Evolutionary conservation across 2,888 invertebrate species (phyloP), one percentile per base, ranked within the genome.

Genomic region (Himalopsyche tibetana): DNA sequence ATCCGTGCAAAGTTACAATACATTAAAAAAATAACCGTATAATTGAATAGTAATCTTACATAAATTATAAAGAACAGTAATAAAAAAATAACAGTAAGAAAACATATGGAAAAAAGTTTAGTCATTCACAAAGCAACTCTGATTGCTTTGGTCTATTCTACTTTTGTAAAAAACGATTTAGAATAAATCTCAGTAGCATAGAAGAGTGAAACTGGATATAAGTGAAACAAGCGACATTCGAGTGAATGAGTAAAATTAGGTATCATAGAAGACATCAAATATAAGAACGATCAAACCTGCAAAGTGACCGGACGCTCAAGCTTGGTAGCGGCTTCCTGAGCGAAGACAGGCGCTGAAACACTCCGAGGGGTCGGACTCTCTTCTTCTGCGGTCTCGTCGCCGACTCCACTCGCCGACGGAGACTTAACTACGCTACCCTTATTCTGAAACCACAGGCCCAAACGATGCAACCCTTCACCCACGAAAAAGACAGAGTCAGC

Each of bases 401-500:
- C 80, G 12, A 82, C 87, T n/a, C 85, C 88, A 28, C 40, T 84
- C 79, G 83, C 87, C 81, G 42, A 82, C 63, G 87, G 85, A 12
- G 87, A 87, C 82, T 88, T 88, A 84, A 85, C 85, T 88, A 88
- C 84, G 88, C 80, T 88, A 88, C 87, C 88, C 83, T 88, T 88
- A 88, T 88, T 88, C 88, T 88, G 88, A 88, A 88, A 88, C 87
- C 88, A 88, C 69, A 86, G 83, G 74, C 86, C 86, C 86, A 45
- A 63, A 45, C 28, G 28, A 80, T 85, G 63, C 45, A 84, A 84
- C 85, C 87, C 87, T 80, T 85, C 85, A 87, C 87, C 87, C 15
- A 36, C 79, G 51, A 51, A 82, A 28, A 42, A 51, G 51, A 51
- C 51, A 51, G 45, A 45, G 51, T 51, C 51, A 51, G 15, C 51